Evolutionary conservation across 2,113 vertebrate genomes (phyloP), one percentile per base, ranked within the genome.

Genomic region (Python bivittatus): DNA sequence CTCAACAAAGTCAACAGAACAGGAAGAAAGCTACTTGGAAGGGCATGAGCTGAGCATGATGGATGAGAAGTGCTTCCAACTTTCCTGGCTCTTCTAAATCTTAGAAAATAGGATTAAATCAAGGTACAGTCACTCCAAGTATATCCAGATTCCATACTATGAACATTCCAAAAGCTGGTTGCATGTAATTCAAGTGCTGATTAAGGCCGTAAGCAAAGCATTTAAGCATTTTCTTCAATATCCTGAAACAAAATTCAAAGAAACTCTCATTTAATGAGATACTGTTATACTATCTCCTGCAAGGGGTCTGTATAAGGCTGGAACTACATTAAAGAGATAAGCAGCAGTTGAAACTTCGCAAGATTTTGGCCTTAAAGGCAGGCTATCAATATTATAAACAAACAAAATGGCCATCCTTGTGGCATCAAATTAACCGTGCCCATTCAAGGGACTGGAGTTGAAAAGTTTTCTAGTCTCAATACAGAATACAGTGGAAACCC

Each of bases 31-130:
- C 44, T 90, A 17, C 29, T 33, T 93, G 60, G n/a, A 86, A 89
- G 89, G 42, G 48, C 23, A 86, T 83, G 44, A 93, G 68, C 8
- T 72, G 9, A 7, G 84, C 94, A 90, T 84, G 92, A 93, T 48
- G 15, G 53, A 29, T 25, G 4, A 13, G 89, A 6, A 5, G 57
- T 15, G 9, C 2, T 90, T 42, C 22, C 56, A 94, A 64, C 0
- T 88, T n/a, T 92, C 94, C 42, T 38, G 13, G 17, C 38, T 92
- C 87, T 79, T 92, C 54, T 56, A 48, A 0, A 0, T 68, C 89
- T 17, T 83, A 86, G 48, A 54, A 56, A 85, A 20, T 86, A 86
- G 83, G 4, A 90, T 84, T 4, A 89, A 23, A 20, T 44, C 86
- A 48, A 17, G 6, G 23, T 38, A 88, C 93, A 89, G 60, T n/a